Percentiles rank a stretch among this genome's conserved stretches.
Evolutionary conservation across 2,888 invertebrate species (phyloP).

Genomic region (Glyphotaelius pellucidus): DNA sequence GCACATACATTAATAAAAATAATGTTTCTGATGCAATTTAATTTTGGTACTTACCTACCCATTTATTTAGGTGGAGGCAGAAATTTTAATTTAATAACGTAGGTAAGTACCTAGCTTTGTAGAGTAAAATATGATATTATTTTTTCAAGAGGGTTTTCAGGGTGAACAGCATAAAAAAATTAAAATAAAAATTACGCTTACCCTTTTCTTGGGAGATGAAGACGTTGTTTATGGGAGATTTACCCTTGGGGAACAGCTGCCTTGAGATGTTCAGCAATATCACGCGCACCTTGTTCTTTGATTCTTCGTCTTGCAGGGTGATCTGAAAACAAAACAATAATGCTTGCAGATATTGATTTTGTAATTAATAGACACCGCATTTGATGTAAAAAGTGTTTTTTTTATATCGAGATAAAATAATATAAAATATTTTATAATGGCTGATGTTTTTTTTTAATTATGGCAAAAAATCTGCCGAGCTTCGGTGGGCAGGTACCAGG

Average conservation of each 20-base stretch:
- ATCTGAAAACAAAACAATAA: slow-evolving; percentile 70
- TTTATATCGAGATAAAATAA: too few relatives aligned
- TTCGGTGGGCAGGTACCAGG: not conserved
- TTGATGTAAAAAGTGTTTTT: not conserved
- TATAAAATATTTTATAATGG: not conserved
- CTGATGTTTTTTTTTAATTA: not conserved
- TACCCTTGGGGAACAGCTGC: slow-evolving; percentile 71
- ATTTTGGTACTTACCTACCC: not conserved
- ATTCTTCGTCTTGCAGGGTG: slow-evolving; percentile 75
- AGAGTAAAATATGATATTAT: not conserved
- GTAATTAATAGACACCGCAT: not conserved
- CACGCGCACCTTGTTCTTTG: slow-evolving; percentile 76
- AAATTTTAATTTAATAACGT: not conserved
- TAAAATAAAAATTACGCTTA: not conserved
- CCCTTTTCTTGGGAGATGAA: slow-evolving; percentile 68
- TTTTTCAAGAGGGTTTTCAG: not conserved
- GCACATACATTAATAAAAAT: not conserved
- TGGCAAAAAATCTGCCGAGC: not conserved
- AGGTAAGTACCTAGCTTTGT: not conserved
- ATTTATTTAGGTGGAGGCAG: too few relatives aligned
- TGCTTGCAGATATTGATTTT: not conserved
- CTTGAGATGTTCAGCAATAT: slow-evolving; percentile 75
- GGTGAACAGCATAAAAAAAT: not conserved
- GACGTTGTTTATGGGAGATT: slow-evolving; percentile 73
- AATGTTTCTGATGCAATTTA: not conserved